A percentile compares a stretch with the other conserved stretches of the same genome.
phyloP scores from a whole-genome alignment of 2,113 vertebrate species.

The Dicerorhinus sumatrensis region DNA sequence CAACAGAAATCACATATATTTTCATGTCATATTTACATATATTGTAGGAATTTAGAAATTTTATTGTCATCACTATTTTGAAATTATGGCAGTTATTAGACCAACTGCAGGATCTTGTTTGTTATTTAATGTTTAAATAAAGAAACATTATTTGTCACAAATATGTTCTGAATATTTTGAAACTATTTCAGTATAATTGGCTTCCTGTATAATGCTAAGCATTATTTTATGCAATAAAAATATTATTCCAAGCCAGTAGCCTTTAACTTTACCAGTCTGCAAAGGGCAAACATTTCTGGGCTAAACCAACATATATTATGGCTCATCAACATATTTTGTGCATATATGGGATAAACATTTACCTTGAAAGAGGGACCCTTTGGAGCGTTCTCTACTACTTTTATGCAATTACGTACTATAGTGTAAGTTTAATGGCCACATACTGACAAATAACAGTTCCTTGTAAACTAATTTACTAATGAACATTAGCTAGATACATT shows the following conservation, averaged over 20 bases:
- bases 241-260: neutral
- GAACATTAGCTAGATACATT: neutral
- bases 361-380: neutral
- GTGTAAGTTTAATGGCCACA: neutral
- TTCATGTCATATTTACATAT: neutral
- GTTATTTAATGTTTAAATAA: neutral
- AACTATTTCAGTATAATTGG: neutral
- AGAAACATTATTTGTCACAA: slow-evolving; percentile 19
- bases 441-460: neutral
- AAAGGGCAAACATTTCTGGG: neutral
- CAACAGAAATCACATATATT: neutral
- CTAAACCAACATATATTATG: neutral
- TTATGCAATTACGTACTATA: neutral
- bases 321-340: neutral
- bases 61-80: neutral
- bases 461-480: slow-evolving; percentile 20
- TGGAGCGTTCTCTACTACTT: neutral
- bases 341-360: neutral
- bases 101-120: neutral
- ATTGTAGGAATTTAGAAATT: neutral
- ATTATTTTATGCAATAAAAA: neutral
- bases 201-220: neutral
- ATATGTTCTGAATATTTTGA: slow-evolving; percentile 46
- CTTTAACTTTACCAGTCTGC: neutral
- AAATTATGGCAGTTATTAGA: neutral